Conservation (phyloP, 2,797 vertebrate genomes). For the Lacerta bilineata region DNA sequence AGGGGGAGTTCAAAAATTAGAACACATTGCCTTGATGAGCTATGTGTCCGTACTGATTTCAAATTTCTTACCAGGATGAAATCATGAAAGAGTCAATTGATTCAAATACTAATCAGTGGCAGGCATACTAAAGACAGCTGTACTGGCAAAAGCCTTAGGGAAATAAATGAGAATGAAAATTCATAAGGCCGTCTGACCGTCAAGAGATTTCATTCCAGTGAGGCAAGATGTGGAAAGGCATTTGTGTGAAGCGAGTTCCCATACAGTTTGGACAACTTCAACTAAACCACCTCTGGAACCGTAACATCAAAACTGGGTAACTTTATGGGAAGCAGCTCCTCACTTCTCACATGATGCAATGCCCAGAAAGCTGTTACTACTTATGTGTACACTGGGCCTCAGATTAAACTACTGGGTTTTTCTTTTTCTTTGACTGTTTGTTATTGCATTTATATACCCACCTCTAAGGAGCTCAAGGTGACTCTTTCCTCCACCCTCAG, state of each 20-base stretch:
- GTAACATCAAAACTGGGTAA: neutral
- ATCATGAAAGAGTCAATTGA: constrained; percentile 26
- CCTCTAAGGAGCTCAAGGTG: no score
- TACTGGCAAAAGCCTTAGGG: neutral
- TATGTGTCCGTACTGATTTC: constrained; percentile 9
- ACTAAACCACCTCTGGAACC: neutral
- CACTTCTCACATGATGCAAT: neutral
- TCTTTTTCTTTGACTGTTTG: no score
- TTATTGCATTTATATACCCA: no score
- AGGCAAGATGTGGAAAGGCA: neutral
- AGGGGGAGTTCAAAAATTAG: constrained; percentile 45
- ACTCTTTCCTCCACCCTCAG: no score
- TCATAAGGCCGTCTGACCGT: neutral
- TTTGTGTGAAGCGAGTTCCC: neutral
- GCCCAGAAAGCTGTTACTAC: neutral
- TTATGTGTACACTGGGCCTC: neutral
- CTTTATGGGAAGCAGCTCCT: neutral
- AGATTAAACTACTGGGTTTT: neutral
- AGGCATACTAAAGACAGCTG: neutral
- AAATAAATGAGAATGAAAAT: neutral
- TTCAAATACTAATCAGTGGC: constrained; percentile 22
- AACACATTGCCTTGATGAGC: constrained; percentile 31
- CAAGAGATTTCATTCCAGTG: neutral
- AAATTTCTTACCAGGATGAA: constrained; percentile 15
- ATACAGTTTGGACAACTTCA: neutral